Evolutionary conservation across 2,797 vertebrate genomes (phyloP).

Genomic region (Melanotaenia nigrans): DNA sequence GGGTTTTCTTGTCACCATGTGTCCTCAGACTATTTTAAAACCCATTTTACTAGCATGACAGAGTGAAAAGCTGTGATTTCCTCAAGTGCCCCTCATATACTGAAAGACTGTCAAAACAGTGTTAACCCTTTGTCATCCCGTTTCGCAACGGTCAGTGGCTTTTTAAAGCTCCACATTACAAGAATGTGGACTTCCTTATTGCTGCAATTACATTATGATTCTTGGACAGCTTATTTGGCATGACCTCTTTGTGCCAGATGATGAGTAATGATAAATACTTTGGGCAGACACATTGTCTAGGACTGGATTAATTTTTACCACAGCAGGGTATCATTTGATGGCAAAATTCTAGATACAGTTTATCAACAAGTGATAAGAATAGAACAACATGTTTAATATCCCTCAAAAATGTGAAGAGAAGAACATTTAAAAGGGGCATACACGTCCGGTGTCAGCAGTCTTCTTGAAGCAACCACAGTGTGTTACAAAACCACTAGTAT

Average conservation of each 20-base stretch:
- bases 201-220: slow-evolving; percentile 7
- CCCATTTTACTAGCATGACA: slow-evolving; percentile 9
- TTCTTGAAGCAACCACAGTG: not conserved
- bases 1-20: slow-evolving; percentile 10
- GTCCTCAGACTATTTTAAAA: slow-evolving; percentile 12
- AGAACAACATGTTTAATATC: not conserved
- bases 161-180: slow-evolving; percentile 9
- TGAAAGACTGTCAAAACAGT: not conserved
- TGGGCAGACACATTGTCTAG: not conserved
- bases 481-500: not conserved
- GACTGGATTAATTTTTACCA: slow-evolving; percentile 21
- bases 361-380: not conserved
- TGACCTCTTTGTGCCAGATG: slow-evolving; percentile 4
- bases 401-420: not conserved
- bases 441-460: not conserved
- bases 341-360: slow-evolving; percentile 8
- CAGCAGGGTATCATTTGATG: slow-evolving; percentile 1
- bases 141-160: not conserved
- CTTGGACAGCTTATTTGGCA: not conserved
- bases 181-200: slow-evolving; percentile 19
- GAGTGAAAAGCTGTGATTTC: slow-evolving; percentile 5
- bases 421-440: not conserved
- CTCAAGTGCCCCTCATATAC: slow-evolving; percentile 1
- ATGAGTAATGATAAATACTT: slow-evolving; percentile 23
- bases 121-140: not conserved